Percentiles rank a stretch among this genome's conserved stretches.
These are phyloP conservation scores for Microctenopoma steveboyesi DNA, from an alignment of 2,797 vertebrate species.

Conservation along the genomic window DNA sequence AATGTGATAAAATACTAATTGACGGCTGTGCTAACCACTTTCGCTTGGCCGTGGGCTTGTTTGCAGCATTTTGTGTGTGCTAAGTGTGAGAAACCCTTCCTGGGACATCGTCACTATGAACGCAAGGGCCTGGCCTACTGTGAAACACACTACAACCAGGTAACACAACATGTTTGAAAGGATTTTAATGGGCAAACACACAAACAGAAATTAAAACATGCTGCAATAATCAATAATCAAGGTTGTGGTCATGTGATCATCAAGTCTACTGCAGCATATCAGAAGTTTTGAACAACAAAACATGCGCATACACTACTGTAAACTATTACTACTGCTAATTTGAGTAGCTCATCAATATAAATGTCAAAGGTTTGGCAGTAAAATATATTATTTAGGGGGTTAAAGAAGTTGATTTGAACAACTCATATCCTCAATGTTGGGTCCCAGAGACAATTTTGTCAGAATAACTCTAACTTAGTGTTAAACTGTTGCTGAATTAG, in stretches of 20 bases:
- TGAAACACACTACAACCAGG: constrained; percentile 99
- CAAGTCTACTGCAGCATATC: background rate
- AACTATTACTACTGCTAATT: background rate
- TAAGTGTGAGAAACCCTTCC: constrained; percentile 96
- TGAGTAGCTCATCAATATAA: background rate
- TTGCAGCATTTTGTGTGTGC: constrained; percentile 88
- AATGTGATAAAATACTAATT: constrained; percentile 44
- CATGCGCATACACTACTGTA: background rate
- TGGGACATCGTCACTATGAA: constrained; percentile 98
- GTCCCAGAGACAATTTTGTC: background rate
- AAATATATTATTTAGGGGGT: background rate
- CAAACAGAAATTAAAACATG: background rate
- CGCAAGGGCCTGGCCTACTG: constrained; percentile 98
- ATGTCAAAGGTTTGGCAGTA: background rate
- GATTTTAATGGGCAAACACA: background rate
- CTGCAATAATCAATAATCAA: background rate
- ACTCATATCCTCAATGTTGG: background rate
- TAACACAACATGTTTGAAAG: constrained; percentile 59
- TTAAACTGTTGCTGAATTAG: background rate
- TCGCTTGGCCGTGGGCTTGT: constrained; percentile 69
- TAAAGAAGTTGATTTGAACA: background rate
- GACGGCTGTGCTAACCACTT: constrained; percentile 57
- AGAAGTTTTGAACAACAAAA: background rate
- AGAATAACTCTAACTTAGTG: constrained; percentile 40
- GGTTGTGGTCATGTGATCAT: background rate